Percentiles rank a stretch among this genome's conserved stretches.
Conservation (phyloP, 2,888 invertebrate genomes). For the Pyrrhia umbra region DNA sequence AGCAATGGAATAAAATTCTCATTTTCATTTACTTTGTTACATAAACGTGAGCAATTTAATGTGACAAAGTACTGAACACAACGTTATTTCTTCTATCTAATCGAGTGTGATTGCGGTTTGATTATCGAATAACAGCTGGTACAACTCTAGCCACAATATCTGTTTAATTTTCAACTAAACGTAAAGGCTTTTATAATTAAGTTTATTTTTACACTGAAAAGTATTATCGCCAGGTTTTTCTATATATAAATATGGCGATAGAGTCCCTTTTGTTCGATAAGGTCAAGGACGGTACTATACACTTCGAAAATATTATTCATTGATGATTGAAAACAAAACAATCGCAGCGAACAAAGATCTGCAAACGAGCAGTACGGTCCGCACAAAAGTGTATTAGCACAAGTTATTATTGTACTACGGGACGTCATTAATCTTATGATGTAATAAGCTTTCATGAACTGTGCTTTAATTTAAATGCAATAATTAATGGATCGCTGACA, state of each 20-base stretch:
- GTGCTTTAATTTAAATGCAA: conserved; percentile 40
- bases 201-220: conserved; percentile 74
- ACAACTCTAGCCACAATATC: conserved; percentile 21
- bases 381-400: conserved; percentile 40
- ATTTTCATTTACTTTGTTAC: conserved; percentile 46
- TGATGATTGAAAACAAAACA: conserved; percentile 68
- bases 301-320: conserved; percentile 63
- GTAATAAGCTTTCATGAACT: conserved; percentile 44
- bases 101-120: conserved; percentile 39
- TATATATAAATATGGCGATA: conserved; percentile 71
- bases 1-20: conserved; percentile 29
- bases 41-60: conserved; percentile 47
- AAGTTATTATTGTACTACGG: conserved; percentile 12
- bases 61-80: conserved; percentile 27
- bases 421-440: conserved; percentile 57
- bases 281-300: conserved; percentile 71
- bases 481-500: conserved; percentile 43
- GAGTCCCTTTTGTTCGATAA: conserved; percentile 76
- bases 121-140: conserved; percentile 29
- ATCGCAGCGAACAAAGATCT: conserved; percentile 63
- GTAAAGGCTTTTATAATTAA: conserved; percentile 66
- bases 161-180: conserved; percentile 20
- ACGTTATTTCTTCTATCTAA: conserved; percentile 49
- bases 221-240: conserved; percentile 69
- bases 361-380: conserved; percentile 52